Conservation (phyloP, 2,888 invertebrate genomes). For the Phlogophora meticulosa region DNA sequence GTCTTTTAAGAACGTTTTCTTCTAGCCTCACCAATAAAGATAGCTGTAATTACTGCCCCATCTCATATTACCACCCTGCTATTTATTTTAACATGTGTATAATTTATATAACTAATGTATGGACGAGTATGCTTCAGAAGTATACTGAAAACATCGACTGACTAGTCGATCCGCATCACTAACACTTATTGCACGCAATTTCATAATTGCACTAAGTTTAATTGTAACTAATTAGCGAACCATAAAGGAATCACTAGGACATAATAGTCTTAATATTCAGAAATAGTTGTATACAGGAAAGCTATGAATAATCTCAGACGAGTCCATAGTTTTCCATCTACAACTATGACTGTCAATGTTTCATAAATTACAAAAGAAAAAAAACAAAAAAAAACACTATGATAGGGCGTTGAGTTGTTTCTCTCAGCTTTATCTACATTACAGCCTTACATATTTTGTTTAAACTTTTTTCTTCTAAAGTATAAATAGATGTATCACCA, state of each 20-base stretch:
- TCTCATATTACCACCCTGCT: neutral
- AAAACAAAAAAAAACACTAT: slow-evolving; percentile 68
- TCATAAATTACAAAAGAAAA: slow-evolving; percentile 65
- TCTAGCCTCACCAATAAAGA: neutral
- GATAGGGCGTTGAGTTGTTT: slow-evolving; percentile 82
- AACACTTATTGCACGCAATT: slow-evolving; percentile 65
- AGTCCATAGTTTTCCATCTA: slow-evolving; percentile 57
- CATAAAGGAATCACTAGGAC: slow-evolving; percentile 62
- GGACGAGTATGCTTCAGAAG: slow-evolving; percentile 1
- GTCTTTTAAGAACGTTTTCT: slow-evolving; percentile 7
- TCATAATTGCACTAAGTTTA: slow-evolving; percentile 66
- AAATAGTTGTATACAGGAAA: slow-evolving; percentile 53
- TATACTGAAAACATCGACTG: slow-evolving; percentile 12
- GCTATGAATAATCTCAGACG: slow-evolving; percentile 51
- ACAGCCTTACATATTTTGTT: slow-evolving; percentile 78
- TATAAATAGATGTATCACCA: slow-evolving; percentile 87
- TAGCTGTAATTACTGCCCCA: neutral
- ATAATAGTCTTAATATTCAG: slow-evolving; percentile 60
- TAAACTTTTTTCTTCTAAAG: slow-evolving; percentile 64
- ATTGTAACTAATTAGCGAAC: slow-evolving; percentile 67
- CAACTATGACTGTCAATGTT: slow-evolving; percentile 54
- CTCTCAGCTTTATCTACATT: slow-evolving; percentile 78
- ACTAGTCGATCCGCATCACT: slow-evolving; percentile 47
- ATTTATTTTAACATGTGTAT: neutral
- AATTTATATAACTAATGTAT: neutral